phyloP scores from a whole-genome alignment of 2,888 invertebrate genomes.

The Eretmocerus hayati region DNA sequence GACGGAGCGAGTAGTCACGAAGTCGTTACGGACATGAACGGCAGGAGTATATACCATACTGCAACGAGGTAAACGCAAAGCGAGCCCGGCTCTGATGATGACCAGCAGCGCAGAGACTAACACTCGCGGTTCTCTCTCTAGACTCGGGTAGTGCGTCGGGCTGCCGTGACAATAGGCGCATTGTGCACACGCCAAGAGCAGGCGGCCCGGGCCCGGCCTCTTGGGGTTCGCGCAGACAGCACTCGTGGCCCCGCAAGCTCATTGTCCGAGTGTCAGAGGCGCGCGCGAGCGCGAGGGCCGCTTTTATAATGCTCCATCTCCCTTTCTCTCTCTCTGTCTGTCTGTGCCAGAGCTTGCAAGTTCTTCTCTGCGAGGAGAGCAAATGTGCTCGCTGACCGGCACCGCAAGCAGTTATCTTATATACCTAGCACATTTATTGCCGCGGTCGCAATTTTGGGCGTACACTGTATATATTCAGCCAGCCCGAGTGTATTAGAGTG shows the following conservation, averaged over 20 bases:
- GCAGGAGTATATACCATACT: no score
- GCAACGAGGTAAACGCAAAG: no score
- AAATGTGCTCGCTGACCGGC: not conserved
- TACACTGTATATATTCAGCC: not conserved
- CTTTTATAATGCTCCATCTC: not conserved
- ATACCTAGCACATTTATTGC: not conserved
- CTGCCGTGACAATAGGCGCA: constrained; percentile 43
- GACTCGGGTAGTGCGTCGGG: constrained; percentile 32
- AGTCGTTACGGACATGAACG: not conserved
- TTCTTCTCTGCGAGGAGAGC: not conserved
- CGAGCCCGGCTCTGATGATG: no score
- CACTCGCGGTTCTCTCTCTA: not conserved
- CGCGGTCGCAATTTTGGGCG: not conserved
- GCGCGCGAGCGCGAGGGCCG: not conserved
- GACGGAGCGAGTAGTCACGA: no score
- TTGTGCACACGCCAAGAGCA: constrained; percentile 46
- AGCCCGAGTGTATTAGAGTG: no score
- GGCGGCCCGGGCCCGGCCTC: constrained; percentile 37
- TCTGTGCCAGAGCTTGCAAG: not conserved
- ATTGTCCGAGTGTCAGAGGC: constrained; percentile 44
- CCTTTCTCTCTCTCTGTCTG: constrained; percentile 8
- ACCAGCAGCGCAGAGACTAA: no score
- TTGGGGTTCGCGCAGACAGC: no score
- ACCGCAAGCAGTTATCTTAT: not conserved
- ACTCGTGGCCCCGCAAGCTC: constrained; percentile 35